Evolutionary conservation across 2,888 invertebrate genomes (phyloP), one percentile per base, ranked within the genome.

Genomic region (Hemithea aestivaria): DNA sequence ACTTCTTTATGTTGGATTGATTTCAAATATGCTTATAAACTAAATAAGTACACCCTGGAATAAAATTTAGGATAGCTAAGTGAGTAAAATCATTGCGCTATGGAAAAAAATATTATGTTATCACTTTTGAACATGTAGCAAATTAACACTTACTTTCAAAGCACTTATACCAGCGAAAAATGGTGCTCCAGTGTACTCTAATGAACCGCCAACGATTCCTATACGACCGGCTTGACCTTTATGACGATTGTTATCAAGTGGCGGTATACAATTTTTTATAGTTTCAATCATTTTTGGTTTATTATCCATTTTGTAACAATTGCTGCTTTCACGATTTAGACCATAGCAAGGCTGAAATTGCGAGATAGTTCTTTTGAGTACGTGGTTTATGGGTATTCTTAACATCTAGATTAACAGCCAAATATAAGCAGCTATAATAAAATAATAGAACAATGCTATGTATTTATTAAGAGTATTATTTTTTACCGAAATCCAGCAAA

Each of bases 181-280:
- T 2, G 99, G 99, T 0, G 99, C 99, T 22, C 99, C 98, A 0
- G 98, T 98, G 65, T 98, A 99, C 84, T 98, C 98, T 30, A 92
- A 77, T 36, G 96, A 97, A 1, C 99, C 99, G 8, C 99, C 99
- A 53, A 99, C 90, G 23, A 99, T 90, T 22, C 95, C 98, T 52
- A 99, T 93, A 60, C 97, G 89, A 6, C 98, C 98, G 32, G 93
- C 92, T 82, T 96, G 93, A 24, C 98, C 98, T 87, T 98, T 98
- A 72, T 97, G 93, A 53, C 89, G 90, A 7, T 81, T 88, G 40
- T 85, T 85, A 10, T 83, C 83, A 27, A 96, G 84, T 48, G 84
- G 77, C 20, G 95, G 95, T 52, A 94, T 89, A 46, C 79, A 77
- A 20, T 49, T 51, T 49, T 64, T 73, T 12, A 75, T 52, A 36